phyloP scores from a whole-genome alignment of 1,140 invertebrate genomes.

The Bombus huntii region DNA sequence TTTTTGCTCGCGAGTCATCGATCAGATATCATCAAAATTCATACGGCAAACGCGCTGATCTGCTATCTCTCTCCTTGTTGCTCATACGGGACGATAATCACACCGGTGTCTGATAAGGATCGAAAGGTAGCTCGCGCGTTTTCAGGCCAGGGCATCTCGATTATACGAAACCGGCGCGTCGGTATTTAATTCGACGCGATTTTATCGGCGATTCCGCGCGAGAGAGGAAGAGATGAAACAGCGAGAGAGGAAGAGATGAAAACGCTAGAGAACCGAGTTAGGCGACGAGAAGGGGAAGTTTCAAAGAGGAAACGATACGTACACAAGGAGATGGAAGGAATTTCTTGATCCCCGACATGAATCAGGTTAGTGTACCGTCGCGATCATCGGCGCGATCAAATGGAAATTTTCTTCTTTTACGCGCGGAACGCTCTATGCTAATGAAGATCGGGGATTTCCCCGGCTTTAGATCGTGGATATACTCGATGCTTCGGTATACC shows the following conservation, averaged over 20 bases:
- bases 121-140: background rate
- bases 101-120: constrained; percentile 30
- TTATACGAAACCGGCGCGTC: constrained; percentile 31
- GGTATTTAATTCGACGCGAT: constrained; percentile 49
- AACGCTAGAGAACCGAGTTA: background rate
- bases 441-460: constrained; percentile 58
- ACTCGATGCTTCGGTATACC: background rate
- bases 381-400: constrained; percentile 40
- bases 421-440: constrained; percentile 43
- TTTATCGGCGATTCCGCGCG: constrained; percentile 6
- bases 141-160: constrained; percentile 34
- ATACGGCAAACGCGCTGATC: background rate
- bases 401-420: constrained; percentile 48
- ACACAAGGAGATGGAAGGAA: background rate
- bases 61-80: background rate
- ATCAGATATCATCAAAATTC: constrained; percentile 54
- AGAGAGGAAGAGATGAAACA: constrained; percentile 16
- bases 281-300: background rate
- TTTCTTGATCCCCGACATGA: constrained; percentile 23
- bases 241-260: constrained; percentile 17
- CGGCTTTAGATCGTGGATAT: constrained; percentile 26
- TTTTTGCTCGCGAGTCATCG: constrained; percentile 36
- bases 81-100: constrained; percentile 25
- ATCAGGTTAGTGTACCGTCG: constrained; percentile 60
- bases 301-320: background rate